Base-by-base conservation (phyloP, 2,888 invertebrate species). In the Mythimna lalbum region DNA sequence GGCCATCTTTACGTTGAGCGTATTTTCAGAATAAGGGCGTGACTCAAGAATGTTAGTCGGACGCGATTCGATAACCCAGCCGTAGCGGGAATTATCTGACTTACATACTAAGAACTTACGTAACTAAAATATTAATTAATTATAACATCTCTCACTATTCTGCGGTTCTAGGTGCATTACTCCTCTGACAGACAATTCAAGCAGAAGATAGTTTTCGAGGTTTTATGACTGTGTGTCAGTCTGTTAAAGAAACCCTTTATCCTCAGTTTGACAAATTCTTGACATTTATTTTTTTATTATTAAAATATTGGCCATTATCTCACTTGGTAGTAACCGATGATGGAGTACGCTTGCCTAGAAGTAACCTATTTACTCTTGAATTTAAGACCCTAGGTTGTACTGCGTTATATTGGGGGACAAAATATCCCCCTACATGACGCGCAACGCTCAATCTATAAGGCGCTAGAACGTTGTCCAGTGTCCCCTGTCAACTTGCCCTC, bases 41-140 rank as follows among this genome's bases (percentile, higher is more conserved):
- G 64, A 33, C 57, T 33, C 72, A 65, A 76, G 60, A 73, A 63
- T 80, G 72, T 78, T 80, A 76, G 75, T 49, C 55, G 60, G 57
- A 66, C 76, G 73, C 78, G 43, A 17, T 36, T 63, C 53, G 83
- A 84, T 85, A 87, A 86, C 83, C 85, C 87, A 81, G 64, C 55
- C 73, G 50, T 21, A 47, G 74, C 55, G 78, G 82, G 87, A 69
- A 84, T 87, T 85, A 88, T 80, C 82, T 56, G 23, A 56, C 53
- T 76, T 76, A 73, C 4, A 31, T 19, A 6, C 52, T 74, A 77
- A 49, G 27, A 3, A 55, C 56, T 59, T 69, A 57, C 4, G 10
- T 21, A 62, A n/a, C 36, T 78, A 47, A 17, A 14, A 39, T 52
- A 33, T 23, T 74, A 19, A 49, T 21, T 73, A 62, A 50, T 49